Base-by-base conservation (phyloP, 2,113 vertebrate genomes). In the Scalopus aquaticus region DNA sequence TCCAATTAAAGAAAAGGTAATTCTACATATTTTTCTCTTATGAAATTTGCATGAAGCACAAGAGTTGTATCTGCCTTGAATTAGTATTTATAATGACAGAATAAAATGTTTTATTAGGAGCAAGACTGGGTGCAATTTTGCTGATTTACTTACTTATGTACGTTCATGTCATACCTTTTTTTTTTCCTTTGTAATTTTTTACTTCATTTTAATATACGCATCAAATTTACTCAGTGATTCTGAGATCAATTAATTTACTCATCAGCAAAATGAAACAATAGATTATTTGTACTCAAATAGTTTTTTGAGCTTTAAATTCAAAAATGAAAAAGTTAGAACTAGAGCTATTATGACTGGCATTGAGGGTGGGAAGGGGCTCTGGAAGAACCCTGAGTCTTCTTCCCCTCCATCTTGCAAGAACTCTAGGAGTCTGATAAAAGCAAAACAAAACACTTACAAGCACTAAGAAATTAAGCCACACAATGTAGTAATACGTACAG, bases 31-130 rank as follows among this genome's bases (percentile, higher is more conserved):
- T 93, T 94, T 93, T 85, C 70, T 90, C 77, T 78, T 83, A 58
- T 83, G 32, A 92, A 86, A 91, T 95, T 93, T 96, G 56, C 80
- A 91, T 91, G 70, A 87, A 91, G 12, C 64, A 83, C 28, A 83
- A 93, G 80, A 84, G 58, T 60, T 96, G 30, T 86, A 76, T 81
- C 88, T 72, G 49, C 44, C 20, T 44, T 65, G 60, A 91, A 93
- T 94, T 95, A 96, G 85, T 91, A 82, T 73, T 92, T 93, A 82
- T 54, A 80, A 95, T 86, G 89, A 94, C 39, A 62, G 65, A 91
- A 94, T 20, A 81, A 82, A 94, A 78, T 70, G 28, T 69, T 89
- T 93, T 69, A 28, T 83, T 86, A 90, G 83, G 51, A 91, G 65
- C 11, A 64, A 94, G 56, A 42, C 8, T 39, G 35, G 62, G 60